Evolutionary conservation across 1,140 invertebrate genomes (phyloP).

Genomic region (Drosophila subpulchrella): DNA sequence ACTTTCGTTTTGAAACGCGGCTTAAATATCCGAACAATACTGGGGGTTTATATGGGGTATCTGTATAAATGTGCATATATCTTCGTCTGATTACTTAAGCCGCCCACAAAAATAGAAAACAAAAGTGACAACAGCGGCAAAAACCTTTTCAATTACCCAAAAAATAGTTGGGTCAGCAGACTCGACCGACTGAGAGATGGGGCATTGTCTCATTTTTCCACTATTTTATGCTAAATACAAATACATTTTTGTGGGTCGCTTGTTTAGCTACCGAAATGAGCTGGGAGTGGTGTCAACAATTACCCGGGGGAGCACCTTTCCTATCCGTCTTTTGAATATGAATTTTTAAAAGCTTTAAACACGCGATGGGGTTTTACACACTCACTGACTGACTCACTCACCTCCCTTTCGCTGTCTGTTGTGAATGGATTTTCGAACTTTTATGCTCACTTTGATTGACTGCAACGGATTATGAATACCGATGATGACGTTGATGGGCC

Average conservation of each 20-base stretch:
- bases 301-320: conserved; percentile 9
- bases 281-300: conserved; percentile 53
- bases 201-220: conserved; percentile 27
- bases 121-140: conserved; percentile 48
- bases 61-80: conserved; percentile 19
- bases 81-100: conserved; percentile 73
- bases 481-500: conserved; percentile 35
- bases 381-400: not conserved
- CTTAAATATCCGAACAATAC: conserved; percentile 46
- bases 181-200: conserved; percentile 22
- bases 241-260: conserved; percentile 40
- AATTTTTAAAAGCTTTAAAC: conserved; percentile 59
- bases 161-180: conserved; percentile 61
- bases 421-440: conserved; percentile 42
- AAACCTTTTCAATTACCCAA: conserved; percentile 78
- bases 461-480: conserved; percentile 58
- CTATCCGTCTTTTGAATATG: conserved; percentile 33
- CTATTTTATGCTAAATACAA: conserved; percentile 37
- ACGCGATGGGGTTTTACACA: conserved; percentile 19
- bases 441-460: conserved; percentile 48
- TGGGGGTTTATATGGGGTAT: not conserved
- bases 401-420: conserved; percentile 4
- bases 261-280: conserved; percentile 46
- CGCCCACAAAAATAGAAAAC: conserved; percentile 59
- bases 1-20: conserved; percentile 66